Conservation (phyloP, 2,113 vertebrate genomes). For the Polypterus senegalus region DNA sequence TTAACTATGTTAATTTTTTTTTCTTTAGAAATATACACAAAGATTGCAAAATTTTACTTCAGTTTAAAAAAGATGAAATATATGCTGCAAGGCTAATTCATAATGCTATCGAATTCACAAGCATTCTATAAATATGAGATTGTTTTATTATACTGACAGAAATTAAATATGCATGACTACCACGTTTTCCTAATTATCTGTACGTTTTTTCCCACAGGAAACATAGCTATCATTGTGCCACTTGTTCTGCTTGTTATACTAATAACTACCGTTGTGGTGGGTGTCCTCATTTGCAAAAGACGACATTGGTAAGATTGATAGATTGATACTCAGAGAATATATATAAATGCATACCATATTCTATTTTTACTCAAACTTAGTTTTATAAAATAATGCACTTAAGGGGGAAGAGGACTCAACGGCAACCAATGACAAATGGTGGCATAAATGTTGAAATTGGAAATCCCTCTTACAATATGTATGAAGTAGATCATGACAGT, state of each 20-base stretch:
- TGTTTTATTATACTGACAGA: no score
- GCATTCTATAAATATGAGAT: no score
- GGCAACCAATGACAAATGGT: slow-evolving; percentile 92
- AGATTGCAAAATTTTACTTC: no score
- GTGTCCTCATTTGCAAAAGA: slow-evolving; percentile 85
- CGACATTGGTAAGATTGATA: slow-evolving; percentile 64
- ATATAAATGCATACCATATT: neutral
- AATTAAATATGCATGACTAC: no score
- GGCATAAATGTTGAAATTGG: slow-evolving; percentile 95
- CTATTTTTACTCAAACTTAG: neutral
- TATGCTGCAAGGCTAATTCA: no score
- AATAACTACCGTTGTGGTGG: slow-evolving; percentile 80
- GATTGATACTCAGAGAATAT: neutral
- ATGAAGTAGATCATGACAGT: slow-evolving; percentile 92
- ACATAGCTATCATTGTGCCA: slow-evolving; percentile 93
- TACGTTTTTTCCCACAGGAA: slow-evolving; percentile 57
- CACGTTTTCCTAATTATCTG: neutral
- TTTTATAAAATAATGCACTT: slow-evolving; percentile 9
- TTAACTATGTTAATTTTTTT: no score
- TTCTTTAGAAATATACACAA: no score
- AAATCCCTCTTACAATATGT: slow-evolving; percentile 97
- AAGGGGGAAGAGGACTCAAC: slow-evolving; percentile 88
- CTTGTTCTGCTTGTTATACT: slow-evolving; percentile 84
- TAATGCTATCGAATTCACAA: no score
- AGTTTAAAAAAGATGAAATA: no score